Percentiles rank a stretch among this genome's conserved stretches.
These are phyloP conservation scores for Epistrophe grossulariae DNA, from an alignment of 2,888 invertebrate genomes.

Conservation along the genomic window DNA sequence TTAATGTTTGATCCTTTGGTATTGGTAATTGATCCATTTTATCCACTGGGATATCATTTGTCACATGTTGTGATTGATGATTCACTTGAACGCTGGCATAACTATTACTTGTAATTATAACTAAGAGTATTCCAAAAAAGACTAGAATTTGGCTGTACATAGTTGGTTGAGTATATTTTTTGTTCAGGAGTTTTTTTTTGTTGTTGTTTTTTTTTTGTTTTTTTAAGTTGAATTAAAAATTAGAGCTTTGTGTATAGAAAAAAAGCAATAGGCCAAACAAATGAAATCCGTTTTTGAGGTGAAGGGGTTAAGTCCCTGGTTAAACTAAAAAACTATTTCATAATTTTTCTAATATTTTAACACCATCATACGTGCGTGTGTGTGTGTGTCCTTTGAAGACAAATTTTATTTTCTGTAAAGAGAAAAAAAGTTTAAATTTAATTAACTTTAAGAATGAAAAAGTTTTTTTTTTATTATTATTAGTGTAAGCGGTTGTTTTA, in stretches of 20 bases:
- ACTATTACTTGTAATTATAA: constrained; percentile 71
- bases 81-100: constrained; percentile 78
- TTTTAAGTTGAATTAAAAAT: background rate
- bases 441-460: background rate
- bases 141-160: constrained; percentile 66
- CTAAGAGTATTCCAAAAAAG: constrained; percentile 67
- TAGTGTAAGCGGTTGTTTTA: no score
- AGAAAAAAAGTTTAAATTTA: background rate
- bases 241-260: background rate
- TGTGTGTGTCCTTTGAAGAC: background rate
- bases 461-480: no score
- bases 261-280: constrained; percentile 8
- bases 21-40: constrained; percentile 79
- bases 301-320: constrained; percentile 2
- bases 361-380: background rate
- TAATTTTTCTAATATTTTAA: background rate
- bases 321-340: constrained; percentile 23
- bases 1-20: constrained; percentile 80
- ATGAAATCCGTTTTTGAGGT: background rate
- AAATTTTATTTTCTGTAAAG: constrained; percentile 3
- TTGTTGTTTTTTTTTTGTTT: background rate
- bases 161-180: constrained; percentile 17
- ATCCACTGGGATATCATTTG: constrained; percentile 77
- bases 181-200: constrained; percentile 2
- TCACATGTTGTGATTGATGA: constrained; percentile 76